phyloP scores from a whole-genome alignment of 2,888 invertebrate genomes.

The Elmis aenea region DNA sequence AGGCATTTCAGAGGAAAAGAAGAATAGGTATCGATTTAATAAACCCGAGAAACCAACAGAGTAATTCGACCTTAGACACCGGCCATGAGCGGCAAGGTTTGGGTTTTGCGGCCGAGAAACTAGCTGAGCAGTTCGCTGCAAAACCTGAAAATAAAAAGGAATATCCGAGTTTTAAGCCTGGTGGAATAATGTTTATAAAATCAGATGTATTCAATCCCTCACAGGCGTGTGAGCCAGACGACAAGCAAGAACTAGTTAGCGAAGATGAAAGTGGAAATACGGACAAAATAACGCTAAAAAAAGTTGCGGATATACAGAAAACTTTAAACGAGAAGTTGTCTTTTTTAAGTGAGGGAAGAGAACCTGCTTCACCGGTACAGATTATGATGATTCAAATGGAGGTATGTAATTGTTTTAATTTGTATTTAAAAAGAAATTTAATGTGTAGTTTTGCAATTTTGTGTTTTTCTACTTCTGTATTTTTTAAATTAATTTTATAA shows the following conservation, averaged over 20 bases:
- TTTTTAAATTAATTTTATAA: conserved; percentile 2
- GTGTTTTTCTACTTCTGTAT: conserved; percentile 4
- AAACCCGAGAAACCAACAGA: conserved; percentile 28
- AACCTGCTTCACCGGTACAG: conserved; percentile 54
- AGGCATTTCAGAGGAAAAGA: conserved; percentile 53
- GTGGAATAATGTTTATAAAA: conserved; percentile 40
- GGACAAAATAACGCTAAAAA: conserved; percentile 21
- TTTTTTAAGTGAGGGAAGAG: conserved; percentile 55
- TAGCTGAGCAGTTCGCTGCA: conserved; percentile 7
- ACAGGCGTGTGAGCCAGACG: conserved; percentile 1
- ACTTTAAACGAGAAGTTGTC: conserved; percentile 54
- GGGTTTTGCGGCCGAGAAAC: conserved; percentile 38
- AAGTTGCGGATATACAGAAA: conserved; percentile 44
- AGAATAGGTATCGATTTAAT: conserved; percentile 51
- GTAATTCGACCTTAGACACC: conserved; percentile 12
- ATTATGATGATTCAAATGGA: conserved; percentile 58
- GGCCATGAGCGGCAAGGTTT: conserved; percentile 38
- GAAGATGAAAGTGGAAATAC: conserved; percentile 15
- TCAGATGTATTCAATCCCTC: conserved; percentile 29
- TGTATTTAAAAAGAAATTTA: conserved; percentile 1
- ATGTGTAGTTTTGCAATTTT: conserved; percentile 1
- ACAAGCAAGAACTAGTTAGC: conserved; percentile 4
- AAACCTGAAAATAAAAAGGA: conserved; percentile 21
- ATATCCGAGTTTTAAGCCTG: conserved; percentile 41
- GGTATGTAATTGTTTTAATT: conserved; percentile 37